Percentiles rank a stretch among this genome's conserved stretches.
Conservation (phyloP, 2,113 vertebrate species). For the Nymphicus hollandicus region DNA sequence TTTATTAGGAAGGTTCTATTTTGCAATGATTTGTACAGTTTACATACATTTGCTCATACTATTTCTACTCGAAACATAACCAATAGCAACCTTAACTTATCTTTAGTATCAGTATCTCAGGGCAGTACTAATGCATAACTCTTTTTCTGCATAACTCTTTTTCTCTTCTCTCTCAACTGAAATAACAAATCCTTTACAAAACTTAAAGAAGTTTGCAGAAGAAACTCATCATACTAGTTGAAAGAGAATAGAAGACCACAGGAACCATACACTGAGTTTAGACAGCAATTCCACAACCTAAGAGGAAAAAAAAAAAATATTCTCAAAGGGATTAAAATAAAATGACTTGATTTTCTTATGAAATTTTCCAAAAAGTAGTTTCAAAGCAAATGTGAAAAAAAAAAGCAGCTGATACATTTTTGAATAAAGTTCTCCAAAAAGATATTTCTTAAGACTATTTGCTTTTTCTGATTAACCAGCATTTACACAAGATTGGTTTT, state of each 20-base stretch:
- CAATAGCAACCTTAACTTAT: not conserved
- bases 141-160: too few relatives aligned
- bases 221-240: not conserved
- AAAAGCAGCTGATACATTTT: not conserved
- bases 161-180: not conserved
- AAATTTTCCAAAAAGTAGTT: not conserved
- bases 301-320: not conserved
- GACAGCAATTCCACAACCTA: not conserved
- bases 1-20: not conserved
- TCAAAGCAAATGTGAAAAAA: not conserved
- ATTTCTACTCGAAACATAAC: not conserved
- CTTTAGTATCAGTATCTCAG: not conserved
- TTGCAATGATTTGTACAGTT: not conserved
- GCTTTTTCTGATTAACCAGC: not conserved
- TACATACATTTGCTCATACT: not conserved
- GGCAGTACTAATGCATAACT: accelerated
- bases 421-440: not conserved
- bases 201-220: not conserved
- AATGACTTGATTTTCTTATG: not conserved
- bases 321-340: not conserved
- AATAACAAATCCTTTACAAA: not conserved
- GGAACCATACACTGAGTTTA: not conserved
- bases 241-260: not conserved
- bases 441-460: not conserved
- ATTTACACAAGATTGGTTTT: not conserved